Base-by-base conservation (phyloP, 2,888 invertebrate species). In the Oligia fasciuncula region DNA sequence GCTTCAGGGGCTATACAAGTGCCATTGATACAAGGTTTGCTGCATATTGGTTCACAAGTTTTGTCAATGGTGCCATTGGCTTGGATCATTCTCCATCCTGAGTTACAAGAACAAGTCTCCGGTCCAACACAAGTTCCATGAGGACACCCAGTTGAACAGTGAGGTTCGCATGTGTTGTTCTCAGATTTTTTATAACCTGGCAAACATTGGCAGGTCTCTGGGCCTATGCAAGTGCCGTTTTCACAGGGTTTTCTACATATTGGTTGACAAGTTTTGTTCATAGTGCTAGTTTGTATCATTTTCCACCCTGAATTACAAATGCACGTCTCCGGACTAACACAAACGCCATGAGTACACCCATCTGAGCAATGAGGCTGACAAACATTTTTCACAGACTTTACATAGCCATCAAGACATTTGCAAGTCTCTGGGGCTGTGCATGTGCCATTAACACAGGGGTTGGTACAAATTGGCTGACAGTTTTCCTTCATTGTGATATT, bases 61-160 rank as follows among this genome's bases (percentile, higher is more conserved):
- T 46, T 46, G 11, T 67, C 57, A 23, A 0, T 14, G n/a, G 11
- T 79, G 35, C 0, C 66, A 17, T 67, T 62, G 3, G 13, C 13
- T 40, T 23, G 70, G 1, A 23, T 17, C 1, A 67, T 35, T 75
- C 43, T 57, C 69, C 70, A 84, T 35, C 69, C 79, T 63, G 46
- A 8, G 11, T 79, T 51, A 67, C 76, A 77, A 29, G 19, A 40
- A 43, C 84, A 84, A n/a, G 43, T 77, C n/a, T 88, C 83, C 8
- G 88, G 86, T 17, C 71, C 69, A 3, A 85, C 74, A 79, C 90
- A 90, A 43, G 69, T 66, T 19, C 86, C 83, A 23, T 77, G 75
- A 4, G 67, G 73, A 72, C 90, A 90, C 9, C 80, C 84, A 63
- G 82, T 73, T 17, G 85, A 85, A 40, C 90, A 90, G 5, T 80